Evolutionary conservation across 2,797 vertebrate genomes (phyloP), one percentile per base, ranked within the genome.

Genomic region (Limnodromus scolopaceus): DNA sequence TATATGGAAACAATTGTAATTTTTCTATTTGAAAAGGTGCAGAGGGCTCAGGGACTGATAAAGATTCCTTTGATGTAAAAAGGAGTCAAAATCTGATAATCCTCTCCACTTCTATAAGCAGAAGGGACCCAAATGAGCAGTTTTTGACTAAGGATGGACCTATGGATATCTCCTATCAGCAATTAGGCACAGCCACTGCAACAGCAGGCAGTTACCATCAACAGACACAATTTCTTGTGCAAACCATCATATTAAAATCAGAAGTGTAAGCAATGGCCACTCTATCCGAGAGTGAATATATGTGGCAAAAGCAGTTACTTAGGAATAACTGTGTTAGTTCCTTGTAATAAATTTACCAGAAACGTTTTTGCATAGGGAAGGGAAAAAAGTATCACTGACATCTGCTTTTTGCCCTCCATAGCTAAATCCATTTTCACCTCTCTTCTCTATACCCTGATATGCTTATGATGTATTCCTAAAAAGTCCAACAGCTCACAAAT

Each of bases 391-490:
- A 92, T 83, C 72, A 55, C 24, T 74, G 74, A 77, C 17, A 81
- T 64, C 38, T 93, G 41, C 23, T 85, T 91, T 92, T 89, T 92
- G 28, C 60, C 45, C 71, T 92, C 71, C 55, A 36, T 27, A 80
- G 60, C 45, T 89, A 85, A 89, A 46, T 25, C n/a, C 48, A 78
- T 92, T 96, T 95, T 94, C 60, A 82, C 45, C 23, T 89, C 75
- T 64, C 78, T 69, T 84, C 64, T 93, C 75, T 70, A 64, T 49
- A 91, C 20, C 20, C 28, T 70, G 79, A 74, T 80, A 82, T 80
- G 36, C 45, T 95, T 94, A 66, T 91, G 68, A 87, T 71, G 11
- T 70, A 85, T 93, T 95, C 89, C 43, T 95, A 80, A 91, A 54
- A 77, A 83, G 46, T 71, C 84, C 60, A 68, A 48, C 41, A 63